A percentile compares a stretch with the other conserved stretches of the same genome.
phyloP scores from a whole-genome alignment of 2,113 vertebrate genomes.

The Hiodon alosoides region DNA sequence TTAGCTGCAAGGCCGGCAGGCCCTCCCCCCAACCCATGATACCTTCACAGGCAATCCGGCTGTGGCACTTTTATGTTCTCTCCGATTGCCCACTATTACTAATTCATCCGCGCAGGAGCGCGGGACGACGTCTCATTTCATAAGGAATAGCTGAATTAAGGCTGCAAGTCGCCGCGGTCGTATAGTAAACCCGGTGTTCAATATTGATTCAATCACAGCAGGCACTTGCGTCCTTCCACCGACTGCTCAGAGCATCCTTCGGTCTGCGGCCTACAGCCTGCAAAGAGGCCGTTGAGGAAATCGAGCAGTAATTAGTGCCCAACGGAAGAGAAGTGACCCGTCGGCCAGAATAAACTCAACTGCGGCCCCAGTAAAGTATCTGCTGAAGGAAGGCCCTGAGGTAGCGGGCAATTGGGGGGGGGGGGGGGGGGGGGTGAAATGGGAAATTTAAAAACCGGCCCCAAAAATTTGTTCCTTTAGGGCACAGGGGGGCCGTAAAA shows the following conservation, averaged over 20 bases:
- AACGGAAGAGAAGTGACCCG: conserved; percentile 41
- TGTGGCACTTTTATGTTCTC: background rate
- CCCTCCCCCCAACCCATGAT: background rate
- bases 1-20: background rate
- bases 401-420: no score
- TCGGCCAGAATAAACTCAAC: conserved; percentile 25
- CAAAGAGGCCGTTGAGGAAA: conserved; percentile 31
- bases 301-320: conserved; percentile 49
- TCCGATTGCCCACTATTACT: background rate
- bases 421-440: background rate
- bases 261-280: conserved; percentile 31
- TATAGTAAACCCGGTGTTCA: conserved; percentile 29
- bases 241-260: conserved; percentile 37
- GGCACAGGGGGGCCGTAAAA: no score
- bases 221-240: conserved; percentile 44
- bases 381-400: no score
- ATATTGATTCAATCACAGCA: conserved; percentile 51
- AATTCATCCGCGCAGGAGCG: background rate
- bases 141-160: conserved; percentile 38
- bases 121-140: conserved; percentile 11
- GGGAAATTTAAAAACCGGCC: no score
- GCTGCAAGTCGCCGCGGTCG: conserved; percentile 4
- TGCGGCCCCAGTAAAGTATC: background rate
- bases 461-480: no score
- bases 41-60: background rate